Conservation (phyloP, 2,888 invertebrate species). For the Drosophila mercatorum region DNA sequence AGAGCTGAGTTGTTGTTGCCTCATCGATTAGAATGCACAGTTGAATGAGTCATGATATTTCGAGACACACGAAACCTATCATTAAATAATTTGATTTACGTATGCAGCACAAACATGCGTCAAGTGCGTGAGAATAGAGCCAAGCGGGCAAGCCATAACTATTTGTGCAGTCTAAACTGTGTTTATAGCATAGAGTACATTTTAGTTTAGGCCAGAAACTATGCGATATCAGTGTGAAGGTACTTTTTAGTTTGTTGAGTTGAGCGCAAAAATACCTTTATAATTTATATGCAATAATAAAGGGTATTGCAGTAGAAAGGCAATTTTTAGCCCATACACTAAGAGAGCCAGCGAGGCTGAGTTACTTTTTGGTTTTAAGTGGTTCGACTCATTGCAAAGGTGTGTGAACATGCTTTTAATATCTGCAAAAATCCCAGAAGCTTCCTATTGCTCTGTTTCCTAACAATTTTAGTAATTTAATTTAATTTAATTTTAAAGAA, state of each 20-base stretch:
- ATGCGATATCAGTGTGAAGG: background rate
- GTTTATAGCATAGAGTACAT: background rate
- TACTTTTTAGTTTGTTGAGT: background rate
- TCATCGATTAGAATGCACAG: constrained; percentile 39
- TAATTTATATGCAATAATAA: background rate
- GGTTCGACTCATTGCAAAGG: background rate
- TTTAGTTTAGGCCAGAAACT: no score
- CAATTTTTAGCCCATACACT: background rate
- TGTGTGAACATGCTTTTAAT: background rate
- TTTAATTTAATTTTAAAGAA: no score
- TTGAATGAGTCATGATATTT: constrained; percentile 13
- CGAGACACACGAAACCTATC: constrained; percentile 49
- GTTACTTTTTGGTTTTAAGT: background rate
- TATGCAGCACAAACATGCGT: constrained; percentile 38
- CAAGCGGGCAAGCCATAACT: constrained; percentile 18
- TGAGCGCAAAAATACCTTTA: background rate
- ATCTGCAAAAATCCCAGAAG: no score
- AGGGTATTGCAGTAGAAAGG: background rate
- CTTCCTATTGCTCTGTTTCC: no score
- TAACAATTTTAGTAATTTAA: no score
- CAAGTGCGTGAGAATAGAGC: constrained; percentile 63
- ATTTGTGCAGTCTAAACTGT: background rate
- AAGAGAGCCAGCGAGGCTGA: background rate
- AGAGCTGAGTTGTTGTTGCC: constrained; percentile 7
- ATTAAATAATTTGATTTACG: constrained; percentile 52